phyloP scores from a whole-genome alignment of 2,113 vertebrate species.

The Marcusenius ussheri region DNA sequence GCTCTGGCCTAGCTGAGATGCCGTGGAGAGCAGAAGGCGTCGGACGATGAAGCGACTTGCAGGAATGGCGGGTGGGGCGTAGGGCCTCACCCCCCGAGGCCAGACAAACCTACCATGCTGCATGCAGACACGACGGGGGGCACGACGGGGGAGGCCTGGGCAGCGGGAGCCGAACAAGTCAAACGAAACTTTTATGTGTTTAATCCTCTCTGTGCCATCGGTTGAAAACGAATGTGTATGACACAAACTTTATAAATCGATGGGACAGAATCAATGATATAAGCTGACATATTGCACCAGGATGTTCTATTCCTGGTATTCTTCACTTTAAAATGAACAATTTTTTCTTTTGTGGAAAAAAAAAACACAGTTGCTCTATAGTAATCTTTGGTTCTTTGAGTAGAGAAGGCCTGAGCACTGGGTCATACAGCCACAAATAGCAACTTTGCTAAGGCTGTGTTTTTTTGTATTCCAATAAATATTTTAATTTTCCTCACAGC shows the following conservation, averaged over 20 bases:
- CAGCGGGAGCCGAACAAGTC: not conserved
- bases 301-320: not conserved
- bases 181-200: not conserved
- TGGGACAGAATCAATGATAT: not conserved
- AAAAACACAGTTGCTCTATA: not conserved
- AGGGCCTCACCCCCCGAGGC: not conserved
- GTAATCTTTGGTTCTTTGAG: constrained; percentile 16
- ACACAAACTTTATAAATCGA: not conserved
- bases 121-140: not conserved
- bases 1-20: not conserved
- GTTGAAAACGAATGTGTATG: not conserved
- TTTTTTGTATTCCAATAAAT: not conserved
- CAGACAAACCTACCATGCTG: not conserved
- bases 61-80: not conserved
- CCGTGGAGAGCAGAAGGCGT: not conserved
- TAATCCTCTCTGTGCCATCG: not conserved
- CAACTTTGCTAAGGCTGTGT: not conserved
- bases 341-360: not conserved
- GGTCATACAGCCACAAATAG: not conserved
- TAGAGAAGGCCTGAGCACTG: not conserved
- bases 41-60: not conserved
- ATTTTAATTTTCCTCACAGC: not conserved
- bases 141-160: not conserved
- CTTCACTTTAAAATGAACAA: not conserved
- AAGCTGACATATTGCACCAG: not conserved